Evolutionary conservation across 2,888 invertebrate species (phyloP).

Genomic region (Apodemia zela): DNA sequence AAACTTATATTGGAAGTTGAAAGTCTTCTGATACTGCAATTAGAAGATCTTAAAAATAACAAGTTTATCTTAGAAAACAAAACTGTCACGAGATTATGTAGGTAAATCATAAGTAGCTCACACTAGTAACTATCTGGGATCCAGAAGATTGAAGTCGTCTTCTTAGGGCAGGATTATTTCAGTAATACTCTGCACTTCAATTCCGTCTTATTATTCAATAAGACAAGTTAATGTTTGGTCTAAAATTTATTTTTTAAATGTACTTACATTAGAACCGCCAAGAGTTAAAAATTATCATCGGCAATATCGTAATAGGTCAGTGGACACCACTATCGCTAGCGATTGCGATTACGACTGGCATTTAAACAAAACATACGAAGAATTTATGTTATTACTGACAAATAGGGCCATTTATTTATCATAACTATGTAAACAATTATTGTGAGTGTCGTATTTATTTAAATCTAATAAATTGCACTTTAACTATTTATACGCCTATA

Average conservation of each 20-base stretch:
- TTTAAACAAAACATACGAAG: not conserved
- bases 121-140: not conserved
- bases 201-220: not conserved
- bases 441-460: not conserved
- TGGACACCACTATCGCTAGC: not conserved
- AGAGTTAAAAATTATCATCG: not conserved
- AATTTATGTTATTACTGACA: not conserved
- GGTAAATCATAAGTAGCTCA: no score
- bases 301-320: constrained; percentile 7
- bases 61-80: no score
- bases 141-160: no score
- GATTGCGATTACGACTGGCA: not conserved
- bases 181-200: no score
- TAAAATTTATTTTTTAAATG: not conserved
- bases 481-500: no score
- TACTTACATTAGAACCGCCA: not conserved
- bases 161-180: no score
- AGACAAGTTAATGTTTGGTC: not conserved
- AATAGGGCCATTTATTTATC: not conserved
- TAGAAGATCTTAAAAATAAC: no score
- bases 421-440: not conserved
- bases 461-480: no score
- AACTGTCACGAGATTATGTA: no score
- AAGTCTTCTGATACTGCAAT: no score
- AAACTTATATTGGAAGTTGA: no score